Base-by-base conservation (phyloP, 2,797 vertebrate genomes). In the Acrossocheilus wenchowensis region DNA sequence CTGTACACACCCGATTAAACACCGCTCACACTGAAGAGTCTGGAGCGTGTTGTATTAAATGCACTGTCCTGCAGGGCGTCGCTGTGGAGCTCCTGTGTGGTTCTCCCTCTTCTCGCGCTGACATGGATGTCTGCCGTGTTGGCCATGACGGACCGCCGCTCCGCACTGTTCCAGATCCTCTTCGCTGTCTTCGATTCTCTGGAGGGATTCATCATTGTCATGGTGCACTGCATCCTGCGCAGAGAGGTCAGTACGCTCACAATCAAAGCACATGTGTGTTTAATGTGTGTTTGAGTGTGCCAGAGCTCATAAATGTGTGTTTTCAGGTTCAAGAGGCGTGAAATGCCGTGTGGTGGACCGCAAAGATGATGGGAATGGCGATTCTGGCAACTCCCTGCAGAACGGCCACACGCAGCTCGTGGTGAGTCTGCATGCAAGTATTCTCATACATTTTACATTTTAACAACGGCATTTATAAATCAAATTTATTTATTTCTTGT, bases 121-220 rank as follows among this genome's bases (percentile, higher is more conserved):
- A 99, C 98, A 78, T 99, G 98, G 98, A 99, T 99, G 98, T 99
- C 98, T 0, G 98, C 98, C 0, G 98, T 99, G 10, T 95, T 99
- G 78, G 98, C 98, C 14, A 98, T 99, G 94, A 99, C 98, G 0
- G 98, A 99, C 94, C 96, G 98, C 23, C 97, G 98, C 81, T 99
- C 98, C 0, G 97, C 98, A 11, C 98, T 99, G 86, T 99, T 99
- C 95, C 98, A 99, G 95, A 99, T 99, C 90, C 97, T 99, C 43
- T 99, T 99, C 0, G 98, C 98, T 0, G 97, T 99, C 89, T 99
- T 99, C 0, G 98, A 99, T 93, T 99, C 98, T 0, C 93, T 99
- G 88, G 98, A 99, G 91, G 98, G 98, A 41, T 99, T 99, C 84
- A 96, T 99, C 94, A 99, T 99, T 0, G 98, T 99, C 68, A 99